These are phyloP conservation scores for Pyrrhura leucotis DNA, from an alignment of 2,797 vertebrate species.

Conservation along the genomic window DNA sequence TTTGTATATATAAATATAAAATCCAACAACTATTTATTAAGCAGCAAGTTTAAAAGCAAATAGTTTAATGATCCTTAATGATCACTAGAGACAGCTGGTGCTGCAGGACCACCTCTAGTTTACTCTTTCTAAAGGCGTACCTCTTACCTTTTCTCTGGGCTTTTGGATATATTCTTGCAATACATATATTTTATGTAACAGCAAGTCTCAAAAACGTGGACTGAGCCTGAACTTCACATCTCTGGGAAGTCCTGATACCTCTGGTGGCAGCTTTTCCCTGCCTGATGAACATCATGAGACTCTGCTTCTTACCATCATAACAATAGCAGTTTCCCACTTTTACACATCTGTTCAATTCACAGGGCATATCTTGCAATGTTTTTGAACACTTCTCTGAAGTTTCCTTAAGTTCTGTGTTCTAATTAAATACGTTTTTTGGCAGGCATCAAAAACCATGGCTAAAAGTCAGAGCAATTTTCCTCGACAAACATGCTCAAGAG, in stretches of 20 bases:
- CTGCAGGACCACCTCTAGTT: neutral
- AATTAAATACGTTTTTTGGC: conserved; percentile 30
- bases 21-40: neutral
- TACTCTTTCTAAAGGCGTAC: neutral
- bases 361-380: neutral
- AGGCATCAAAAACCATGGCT: conserved; percentile 11
- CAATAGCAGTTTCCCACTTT: neutral
- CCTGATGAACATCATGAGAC: neutral
- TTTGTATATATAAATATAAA: neutral
- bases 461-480: conserved; percentile 47
- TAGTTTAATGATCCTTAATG: neutral
- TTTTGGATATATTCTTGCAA: neutral
- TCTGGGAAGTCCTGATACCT: neutral
- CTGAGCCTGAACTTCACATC: neutral
- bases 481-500: conserved; percentile 22
- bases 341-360: conserved; percentile 22
- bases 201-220: neutral
- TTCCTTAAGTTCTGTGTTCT: neutral
- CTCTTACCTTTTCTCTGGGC: neutral
- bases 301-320: neutral
- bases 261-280: neutral
- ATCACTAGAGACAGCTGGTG: neutral
- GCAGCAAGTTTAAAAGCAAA: conserved; percentile 15
- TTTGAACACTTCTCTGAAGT: conserved; percentile 12
- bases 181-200: neutral